Evolutionary conservation across 2,888 invertebrate species (phyloP).

Genomic region (Calliphora vomitoria): DNA sequence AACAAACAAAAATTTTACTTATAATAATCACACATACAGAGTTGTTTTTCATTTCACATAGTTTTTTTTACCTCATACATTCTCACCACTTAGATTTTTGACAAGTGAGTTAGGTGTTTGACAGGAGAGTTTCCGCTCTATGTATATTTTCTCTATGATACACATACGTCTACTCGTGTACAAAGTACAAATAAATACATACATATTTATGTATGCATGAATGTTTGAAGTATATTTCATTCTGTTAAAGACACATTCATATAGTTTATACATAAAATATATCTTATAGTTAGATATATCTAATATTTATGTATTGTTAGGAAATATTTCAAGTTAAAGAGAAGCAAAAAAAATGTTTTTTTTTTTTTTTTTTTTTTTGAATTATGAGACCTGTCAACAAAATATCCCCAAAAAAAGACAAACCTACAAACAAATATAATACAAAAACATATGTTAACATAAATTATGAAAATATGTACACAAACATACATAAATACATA

Average conservation of each 20-base stretch:
- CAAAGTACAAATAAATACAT: constrained; percentile 23
- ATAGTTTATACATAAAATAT: not conserved
- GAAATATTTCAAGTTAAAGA: constrained; percentile 56
- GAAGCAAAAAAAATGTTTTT: not conserved
- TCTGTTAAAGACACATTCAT: constrained; percentile 9
- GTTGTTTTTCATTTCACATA: no score
- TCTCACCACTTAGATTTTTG: no score
- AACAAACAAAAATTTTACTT: no score
- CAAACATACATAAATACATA: constrained; percentile 3
- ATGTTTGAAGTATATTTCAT: not conserved
- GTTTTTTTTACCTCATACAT: no score
- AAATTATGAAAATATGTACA: constrained; percentile 42
- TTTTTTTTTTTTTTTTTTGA: constrained; percentile 62
- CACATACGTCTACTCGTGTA: not conserved
- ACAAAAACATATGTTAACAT: constrained; percentile 68
- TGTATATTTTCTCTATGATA: no score
- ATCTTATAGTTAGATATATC: not conserved
- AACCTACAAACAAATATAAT: constrained; percentile 39
- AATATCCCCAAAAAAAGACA: constrained; percentile 49
- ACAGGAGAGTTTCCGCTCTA: no score
- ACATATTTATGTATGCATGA: not conserved
- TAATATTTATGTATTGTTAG: constrained; percentile 38
- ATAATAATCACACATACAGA: no score
- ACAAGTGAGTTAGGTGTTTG: no score
- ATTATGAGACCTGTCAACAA: constrained; percentile 69